Evolutionary conservation across 2,113 vertebrate species (phyloP).

Genomic region (Chaenocephalus aceratus): DNA sequence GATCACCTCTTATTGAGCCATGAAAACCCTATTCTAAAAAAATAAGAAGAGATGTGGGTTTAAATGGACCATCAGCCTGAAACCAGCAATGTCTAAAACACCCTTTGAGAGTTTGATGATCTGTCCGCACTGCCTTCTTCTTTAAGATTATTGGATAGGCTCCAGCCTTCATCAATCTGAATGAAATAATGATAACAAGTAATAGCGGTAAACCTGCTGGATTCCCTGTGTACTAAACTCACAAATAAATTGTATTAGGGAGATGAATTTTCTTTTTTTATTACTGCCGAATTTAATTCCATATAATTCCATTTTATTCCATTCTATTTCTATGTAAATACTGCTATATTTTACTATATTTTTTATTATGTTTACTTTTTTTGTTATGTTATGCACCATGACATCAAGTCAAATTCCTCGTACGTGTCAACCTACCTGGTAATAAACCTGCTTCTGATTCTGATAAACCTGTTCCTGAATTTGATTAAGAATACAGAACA

Average conservation of each 20-base stretch:
- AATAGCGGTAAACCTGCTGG: neutral
- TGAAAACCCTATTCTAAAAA: neutral
- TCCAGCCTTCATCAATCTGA: neutral
- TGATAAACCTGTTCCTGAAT: no score
- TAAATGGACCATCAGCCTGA: neutral
- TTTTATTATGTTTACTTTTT: no score
- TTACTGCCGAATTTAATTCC: no score
- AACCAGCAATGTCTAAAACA: neutral
- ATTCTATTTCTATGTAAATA: no score
- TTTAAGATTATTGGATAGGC: no score
- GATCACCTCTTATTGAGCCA: no score
- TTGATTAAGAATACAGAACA: neutral
- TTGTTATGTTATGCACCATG: no score
- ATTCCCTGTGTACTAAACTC: neutral
- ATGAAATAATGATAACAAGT: constrained; percentile 17
- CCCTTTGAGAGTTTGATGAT: constrained; percentile 1
- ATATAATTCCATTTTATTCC: no score
- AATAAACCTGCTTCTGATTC: no score
- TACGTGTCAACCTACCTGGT: no score
- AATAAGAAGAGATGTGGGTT: neutral
- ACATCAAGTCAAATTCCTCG: no score
- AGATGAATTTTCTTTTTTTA: neutral
- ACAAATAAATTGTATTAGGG: neutral
- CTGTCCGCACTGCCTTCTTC: neutral
- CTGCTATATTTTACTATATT: no score